Evolutionary conservation across 2,888 invertebrate genomes (phyloP).

Genomic region (Chymomyza caudatula): DNA sequence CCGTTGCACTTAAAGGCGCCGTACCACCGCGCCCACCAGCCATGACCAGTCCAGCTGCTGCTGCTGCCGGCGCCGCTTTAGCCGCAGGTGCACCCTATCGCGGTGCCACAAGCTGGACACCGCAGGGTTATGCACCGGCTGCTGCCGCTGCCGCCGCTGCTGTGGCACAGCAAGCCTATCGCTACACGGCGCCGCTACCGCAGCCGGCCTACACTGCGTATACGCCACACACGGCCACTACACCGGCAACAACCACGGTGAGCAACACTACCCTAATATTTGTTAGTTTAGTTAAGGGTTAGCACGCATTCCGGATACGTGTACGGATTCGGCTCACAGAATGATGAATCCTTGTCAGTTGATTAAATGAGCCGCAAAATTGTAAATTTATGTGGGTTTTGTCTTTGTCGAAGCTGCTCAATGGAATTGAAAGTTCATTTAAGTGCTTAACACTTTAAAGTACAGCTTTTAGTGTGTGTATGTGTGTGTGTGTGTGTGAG

Average conservation of each 20-base stretch:
- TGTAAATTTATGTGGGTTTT: constrained; percentile 53
- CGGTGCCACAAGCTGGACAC: constrained; percentile 78
- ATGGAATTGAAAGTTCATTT: constrained; percentile 43
- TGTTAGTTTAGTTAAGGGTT: neutral
- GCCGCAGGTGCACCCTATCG: constrained; percentile 78
- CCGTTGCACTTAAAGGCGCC: constrained; percentile 77
- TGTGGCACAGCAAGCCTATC: constrained; percentile 77
- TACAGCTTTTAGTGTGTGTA: constrained; percentile 16
- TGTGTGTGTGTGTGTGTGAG: neutral
- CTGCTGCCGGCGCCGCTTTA: constrained; percentile 77
- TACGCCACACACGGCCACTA: constrained; percentile 78
- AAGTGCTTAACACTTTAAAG: constrained; percentile 53
- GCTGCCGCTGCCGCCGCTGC: constrained; percentile 77
- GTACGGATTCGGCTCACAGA: neutral
- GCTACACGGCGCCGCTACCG: constrained; percentile 78
- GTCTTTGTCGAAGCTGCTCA: neutral
- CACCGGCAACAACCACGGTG: constrained; percentile 78
- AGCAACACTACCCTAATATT: constrained; percentile 44
- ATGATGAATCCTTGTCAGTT: neutral
- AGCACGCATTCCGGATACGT: neutral
- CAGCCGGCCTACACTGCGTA: constrained; percentile 78
- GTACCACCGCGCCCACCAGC: constrained; percentile 76
- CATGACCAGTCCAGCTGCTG: constrained; percentile 79
- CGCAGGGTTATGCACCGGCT: constrained; percentile 78
- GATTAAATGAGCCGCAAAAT: constrained; percentile 56